phyloP scores from a whole-genome alignment of 2,888 invertebrate species.

The Microctonus aethiopoides region DNA sequence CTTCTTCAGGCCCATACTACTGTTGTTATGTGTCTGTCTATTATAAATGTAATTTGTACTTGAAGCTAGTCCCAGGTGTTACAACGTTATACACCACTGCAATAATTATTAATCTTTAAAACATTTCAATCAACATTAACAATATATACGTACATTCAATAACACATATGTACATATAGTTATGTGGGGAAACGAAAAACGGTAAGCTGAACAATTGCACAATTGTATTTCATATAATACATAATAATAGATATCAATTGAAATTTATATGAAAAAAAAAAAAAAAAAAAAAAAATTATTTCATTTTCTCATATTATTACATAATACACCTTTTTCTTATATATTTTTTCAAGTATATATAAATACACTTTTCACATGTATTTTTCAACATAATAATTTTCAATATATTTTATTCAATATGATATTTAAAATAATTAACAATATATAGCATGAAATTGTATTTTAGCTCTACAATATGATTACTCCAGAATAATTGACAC shows the following conservation, averaged over 20 bases:
- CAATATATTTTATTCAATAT: too few species aligned
- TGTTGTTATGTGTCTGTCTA: conserved; percentile 59
- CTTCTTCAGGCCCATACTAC: conserved; percentile 40
- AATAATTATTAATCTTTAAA: neutral
- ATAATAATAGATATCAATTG: too few species aligned
- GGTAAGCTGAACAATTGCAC: conserved; percentile 17
- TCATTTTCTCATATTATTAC: neutral
- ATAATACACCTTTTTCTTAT: conserved; percentile 1
- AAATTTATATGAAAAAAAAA: too few species aligned
- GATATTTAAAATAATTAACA: too few species aligned
- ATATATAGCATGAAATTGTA: neutral
- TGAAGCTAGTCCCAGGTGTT: conserved; percentile 55
- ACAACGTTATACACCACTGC: neutral
- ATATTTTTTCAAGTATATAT: conserved; percentile 15
- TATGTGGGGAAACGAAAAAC: neutral
- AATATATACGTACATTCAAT: too few species aligned
- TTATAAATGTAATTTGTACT: conserved; percentile 46
- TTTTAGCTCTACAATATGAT: neutral
- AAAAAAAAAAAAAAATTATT: neutral
- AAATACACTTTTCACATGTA: neutral
- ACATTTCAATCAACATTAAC: neutral
- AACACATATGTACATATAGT: neutral
- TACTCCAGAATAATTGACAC: neutral
- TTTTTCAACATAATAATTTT: neutral
- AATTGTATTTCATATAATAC: neutral